A percentile compares a stretch with the other conserved stretches of the same genome.
Evolutionary conservation across 2,113 vertebrate genomes (phyloP).

Genomic region (Oryzias celebensis): DNA sequence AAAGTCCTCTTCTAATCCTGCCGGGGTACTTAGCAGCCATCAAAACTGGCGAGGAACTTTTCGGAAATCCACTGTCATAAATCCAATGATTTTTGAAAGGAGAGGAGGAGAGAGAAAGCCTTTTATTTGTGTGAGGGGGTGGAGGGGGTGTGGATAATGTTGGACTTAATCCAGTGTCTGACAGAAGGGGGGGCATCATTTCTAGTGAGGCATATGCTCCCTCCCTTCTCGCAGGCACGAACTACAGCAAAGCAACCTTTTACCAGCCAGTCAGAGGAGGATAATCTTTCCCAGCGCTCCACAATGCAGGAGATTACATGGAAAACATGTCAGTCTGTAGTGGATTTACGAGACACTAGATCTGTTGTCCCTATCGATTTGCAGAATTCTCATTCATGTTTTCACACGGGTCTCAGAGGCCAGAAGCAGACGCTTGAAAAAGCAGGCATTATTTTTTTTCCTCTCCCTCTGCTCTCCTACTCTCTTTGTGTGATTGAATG

Average conservation of each 20-base stretch:
- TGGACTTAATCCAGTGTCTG: constrained; percentile 76
- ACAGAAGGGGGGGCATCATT: constrained; percentile 67
- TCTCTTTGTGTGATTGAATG: constrained; percentile 37
- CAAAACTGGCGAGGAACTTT: constrained; percentile 68
- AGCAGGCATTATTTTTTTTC: constrained; percentile 31
- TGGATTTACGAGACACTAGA: constrained; percentile 78
- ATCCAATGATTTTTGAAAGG: constrained; percentile 70
- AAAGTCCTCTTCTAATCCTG: constrained; percentile 71
- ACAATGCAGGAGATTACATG: constrained; percentile 79
- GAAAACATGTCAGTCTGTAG: constrained; percentile 78
- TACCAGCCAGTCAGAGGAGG: constrained; percentile 76
- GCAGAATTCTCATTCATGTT: constrained; percentile 77
- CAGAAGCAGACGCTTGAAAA: constrained; percentile 60
- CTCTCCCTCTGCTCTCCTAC: constrained; percentile 41
- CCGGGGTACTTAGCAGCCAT: constrained; percentile 65
- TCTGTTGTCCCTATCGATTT: constrained; percentile 79
- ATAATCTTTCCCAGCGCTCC: constrained; percentile 78
- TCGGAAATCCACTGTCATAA: constrained; percentile 71
- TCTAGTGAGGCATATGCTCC: constrained; percentile 67
- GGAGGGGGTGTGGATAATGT: constrained; percentile 55
- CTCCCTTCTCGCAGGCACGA: constrained; percentile 61
- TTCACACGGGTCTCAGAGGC: constrained; percentile 68
- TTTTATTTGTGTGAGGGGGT: constrained; percentile 64
- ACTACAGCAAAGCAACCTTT: constrained; percentile 73
- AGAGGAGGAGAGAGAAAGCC: constrained; percentile 64